Evolutionary conservation across 2,113 vertebrate genomes (phyloP).

Genomic region (Macquaria ambigua): DNA sequence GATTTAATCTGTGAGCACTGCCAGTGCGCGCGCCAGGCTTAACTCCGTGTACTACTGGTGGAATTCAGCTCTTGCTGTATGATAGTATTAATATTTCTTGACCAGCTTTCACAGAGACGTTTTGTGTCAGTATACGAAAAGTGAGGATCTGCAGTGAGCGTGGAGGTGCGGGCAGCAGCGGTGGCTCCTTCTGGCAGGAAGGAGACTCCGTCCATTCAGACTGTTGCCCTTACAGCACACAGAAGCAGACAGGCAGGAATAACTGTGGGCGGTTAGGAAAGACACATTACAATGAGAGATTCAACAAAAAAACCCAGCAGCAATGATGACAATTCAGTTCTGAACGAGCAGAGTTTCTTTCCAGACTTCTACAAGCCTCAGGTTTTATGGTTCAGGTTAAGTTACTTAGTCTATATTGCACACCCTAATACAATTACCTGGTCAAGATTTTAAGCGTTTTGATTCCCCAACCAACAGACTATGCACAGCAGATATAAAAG

Average conservation of each 20-base stretch:
- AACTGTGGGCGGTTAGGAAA: constrained; percentile 31
- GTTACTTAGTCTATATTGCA: neutral
- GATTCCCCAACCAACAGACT: neutral
- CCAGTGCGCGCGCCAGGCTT: constrained; percentile 30
- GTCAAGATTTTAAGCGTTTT: neutral
- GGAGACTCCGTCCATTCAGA: constrained; percentile 29
- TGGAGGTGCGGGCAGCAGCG: neutral
- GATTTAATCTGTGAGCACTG: constrained; percentile 45
- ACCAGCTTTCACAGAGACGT: neutral
- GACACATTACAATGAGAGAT: neutral
- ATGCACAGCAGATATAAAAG: neutral
- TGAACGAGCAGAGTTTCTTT: neutral
- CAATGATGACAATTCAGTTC: neutral
- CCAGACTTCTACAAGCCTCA: neutral
- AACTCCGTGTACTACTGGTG: neutral
- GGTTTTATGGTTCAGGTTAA: neutral
- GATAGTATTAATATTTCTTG: neutral
- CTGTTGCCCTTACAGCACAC: constrained; percentile 3
- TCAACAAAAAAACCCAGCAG: constrained; percentile 7
- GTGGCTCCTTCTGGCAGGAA: constrained; percentile 35
- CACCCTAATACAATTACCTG: neutral
- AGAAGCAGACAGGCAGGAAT: constrained; percentile 20
- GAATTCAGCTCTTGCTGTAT: neutral
- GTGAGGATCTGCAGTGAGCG: constrained; percentile 8
- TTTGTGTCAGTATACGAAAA: constrained; percentile 2